These are phyloP conservation scores for Notamacropus eugenii DNA, from an alignment of 2,797 vertebrate genomes.

Conservation along the genomic window DNA sequence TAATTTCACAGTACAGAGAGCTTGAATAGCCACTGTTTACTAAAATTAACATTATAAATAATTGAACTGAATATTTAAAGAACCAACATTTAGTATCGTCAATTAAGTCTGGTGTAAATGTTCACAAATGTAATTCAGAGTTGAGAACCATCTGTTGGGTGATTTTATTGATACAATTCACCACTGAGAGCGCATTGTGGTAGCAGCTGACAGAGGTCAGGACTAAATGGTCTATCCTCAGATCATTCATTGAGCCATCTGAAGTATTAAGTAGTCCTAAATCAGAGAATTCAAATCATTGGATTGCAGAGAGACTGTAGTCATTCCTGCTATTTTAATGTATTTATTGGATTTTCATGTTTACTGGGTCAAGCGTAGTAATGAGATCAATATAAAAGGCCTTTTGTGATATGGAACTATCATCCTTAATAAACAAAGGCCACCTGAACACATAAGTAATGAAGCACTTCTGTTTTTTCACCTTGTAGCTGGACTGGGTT, in stretches of 20 bases:
- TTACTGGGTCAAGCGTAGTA: background rate
- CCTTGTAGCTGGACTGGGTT: background rate
- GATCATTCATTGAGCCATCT: background rate
- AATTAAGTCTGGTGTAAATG: conserved; percentile 58
- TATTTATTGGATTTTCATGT: background rate
- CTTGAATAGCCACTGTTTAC: conserved; percentile 68
- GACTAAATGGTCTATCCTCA: background rate
- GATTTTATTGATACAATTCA: background rate
- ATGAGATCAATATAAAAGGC: background rate
- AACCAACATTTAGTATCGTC: conserved; percentile 52
- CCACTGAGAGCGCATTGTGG: background rate
- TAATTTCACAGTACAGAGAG: conserved; percentile 76
- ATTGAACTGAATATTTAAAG: conserved; percentile 63
- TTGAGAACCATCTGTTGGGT: conserved; percentile 50
- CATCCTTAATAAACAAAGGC: background rate
- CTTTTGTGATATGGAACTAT: background rate
- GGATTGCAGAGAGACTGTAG: background rate
- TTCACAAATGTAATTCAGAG: conserved; percentile 57
- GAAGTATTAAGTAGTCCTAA: background rate
- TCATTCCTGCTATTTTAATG: background rate
- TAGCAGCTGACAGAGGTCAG: background rate
- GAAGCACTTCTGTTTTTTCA: background rate
- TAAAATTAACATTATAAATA: conserved; percentile 69
- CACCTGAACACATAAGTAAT: background rate
- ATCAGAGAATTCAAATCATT: background rate